These are phyloP conservation scores for Tenthredo mesomela DNA, from an alignment of 2,888 invertebrate genomes.

Conservation along the genomic window DNA sequence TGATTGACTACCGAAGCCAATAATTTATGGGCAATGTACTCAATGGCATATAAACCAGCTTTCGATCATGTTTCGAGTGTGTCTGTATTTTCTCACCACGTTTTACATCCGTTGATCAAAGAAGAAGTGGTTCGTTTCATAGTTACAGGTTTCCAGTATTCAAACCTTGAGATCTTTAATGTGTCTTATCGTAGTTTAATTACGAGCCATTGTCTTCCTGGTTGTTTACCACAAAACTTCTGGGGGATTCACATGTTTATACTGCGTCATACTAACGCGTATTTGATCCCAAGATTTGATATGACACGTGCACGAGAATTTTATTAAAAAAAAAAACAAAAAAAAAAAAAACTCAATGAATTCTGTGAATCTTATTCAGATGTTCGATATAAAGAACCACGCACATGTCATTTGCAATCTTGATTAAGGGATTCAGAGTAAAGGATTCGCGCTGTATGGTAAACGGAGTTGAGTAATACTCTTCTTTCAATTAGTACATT, in stretches of 20 bases:
- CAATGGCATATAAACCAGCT: neutral
- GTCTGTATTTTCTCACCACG: neutral
- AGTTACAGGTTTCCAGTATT: conserved; percentile 19
- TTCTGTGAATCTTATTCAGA: neutral
- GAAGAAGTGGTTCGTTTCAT: conserved; percentile 11
- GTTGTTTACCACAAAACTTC: conserved; percentile 38
- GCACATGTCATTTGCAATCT: conserved; percentile 12
- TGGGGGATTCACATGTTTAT: conserved; percentile 38
- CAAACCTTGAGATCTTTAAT: conserved; percentile 34
- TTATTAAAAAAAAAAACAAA: neutral
- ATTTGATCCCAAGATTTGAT: conserved; percentile 45
- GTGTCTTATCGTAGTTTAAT: conserved; percentile 40
- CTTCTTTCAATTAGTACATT: neutral
- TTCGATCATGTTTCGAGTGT: neutral
- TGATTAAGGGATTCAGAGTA: conserved; percentile 20
- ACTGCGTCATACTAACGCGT: conserved; percentile 17
- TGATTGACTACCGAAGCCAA: neutral
- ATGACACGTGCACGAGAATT: neutral
- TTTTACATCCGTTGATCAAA: conserved; percentile 39
- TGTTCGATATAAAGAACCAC: neutral
- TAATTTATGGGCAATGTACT: conserved; percentile 13
- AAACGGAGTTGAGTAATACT: neutral
- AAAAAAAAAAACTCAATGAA: neutral
- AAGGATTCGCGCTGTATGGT: neutral
- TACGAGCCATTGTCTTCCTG: conserved; percentile 25